Evolutionary conservation across 2,888 invertebrate genomes (phyloP).

Genomic region (Priocnemis perturbator): DNA sequence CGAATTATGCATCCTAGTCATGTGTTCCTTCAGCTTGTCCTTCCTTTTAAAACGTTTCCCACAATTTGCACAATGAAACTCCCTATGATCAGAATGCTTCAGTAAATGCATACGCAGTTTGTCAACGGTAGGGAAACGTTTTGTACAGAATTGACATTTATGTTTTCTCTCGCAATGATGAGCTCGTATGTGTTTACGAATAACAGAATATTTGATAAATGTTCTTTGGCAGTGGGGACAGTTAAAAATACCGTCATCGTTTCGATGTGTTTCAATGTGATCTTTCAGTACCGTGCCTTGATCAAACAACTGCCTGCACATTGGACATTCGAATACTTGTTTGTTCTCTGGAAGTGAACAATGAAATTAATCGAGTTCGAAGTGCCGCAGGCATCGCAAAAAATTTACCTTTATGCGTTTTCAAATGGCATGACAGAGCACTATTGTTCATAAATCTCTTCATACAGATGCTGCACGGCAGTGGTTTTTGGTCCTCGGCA

Average conservation of each 20-base stretch:
- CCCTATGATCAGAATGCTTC: slow-evolving; percentile 76
- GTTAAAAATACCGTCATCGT: slow-evolving; percentile 80
- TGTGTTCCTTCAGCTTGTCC: slow-evolving; percentile 85
- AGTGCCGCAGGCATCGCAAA: not conserved
- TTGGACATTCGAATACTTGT: slow-evolving; percentile 83
- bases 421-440: slow-evolving; percentile 83
- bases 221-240: slow-evolving; percentile 82
- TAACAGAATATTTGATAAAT: slow-evolving; percentile 82
- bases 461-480: slow-evolving; percentile 81
- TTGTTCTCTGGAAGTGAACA: slow-evolving; percentile 74
- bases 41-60: slow-evolving; percentile 87
- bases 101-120: slow-evolving; percentile 85
- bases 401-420: slow-evolving; percentile 79
- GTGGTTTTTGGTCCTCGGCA: slow-evolving; percentile 82
- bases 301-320: slow-evolving; percentile 83
- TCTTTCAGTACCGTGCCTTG: slow-evolving; percentile 81
- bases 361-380: not conserved
- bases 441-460: slow-evolving; percentile 85
- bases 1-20: slow-evolving; percentile 81
- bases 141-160: slow-evolving; percentile 82
- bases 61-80: slow-evolving; percentile 86
- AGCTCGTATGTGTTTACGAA: slow-evolving; percentile 85
- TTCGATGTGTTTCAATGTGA: slow-evolving; percentile 81
- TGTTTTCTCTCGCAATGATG: slow-evolving; percentile 84
- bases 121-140: slow-evolving; percentile 83